A percentile compares a stretch with the other conserved stretches of the same genome.
These are phyloP conservation scores for Heliconius aoede DNA, from an alignment of 2,888 invertebrate genomes.

Conservation along the genomic window DNA sequence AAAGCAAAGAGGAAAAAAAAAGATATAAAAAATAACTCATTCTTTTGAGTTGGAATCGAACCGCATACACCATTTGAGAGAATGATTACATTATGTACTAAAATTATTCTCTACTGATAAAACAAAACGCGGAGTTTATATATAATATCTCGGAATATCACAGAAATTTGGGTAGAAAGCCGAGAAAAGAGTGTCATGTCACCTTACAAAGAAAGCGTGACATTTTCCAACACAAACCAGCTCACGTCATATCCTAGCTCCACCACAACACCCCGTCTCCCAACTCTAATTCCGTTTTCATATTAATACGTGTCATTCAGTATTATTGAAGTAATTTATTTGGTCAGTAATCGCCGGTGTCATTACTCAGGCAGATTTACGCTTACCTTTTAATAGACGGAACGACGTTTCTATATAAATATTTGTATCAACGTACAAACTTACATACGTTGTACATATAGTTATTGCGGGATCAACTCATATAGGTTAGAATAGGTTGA, in stretches of 20 bases:
- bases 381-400: slow-evolving; percentile 30
- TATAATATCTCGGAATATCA: no score
- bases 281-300: slow-evolving; percentile 12
- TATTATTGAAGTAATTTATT: slow-evolving; percentile 68
- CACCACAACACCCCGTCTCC: neutral
- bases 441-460: no score
- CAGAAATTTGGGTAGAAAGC: no score
- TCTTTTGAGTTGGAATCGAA: neutral
- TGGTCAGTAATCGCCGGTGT: slow-evolving; percentile 48
- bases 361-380: slow-evolving; percentile 46
- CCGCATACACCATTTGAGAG: no score
- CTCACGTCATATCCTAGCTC: neutral
- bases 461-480: no score
- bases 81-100: no score
- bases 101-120: no score
- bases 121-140: no score
- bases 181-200: no score
- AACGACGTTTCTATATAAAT: slow-evolving; percentile 9
- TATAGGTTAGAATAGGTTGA: neutral
- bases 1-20: neutral
- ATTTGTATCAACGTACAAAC: neutral
- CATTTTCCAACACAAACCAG: neutral
- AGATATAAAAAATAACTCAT: neutral
- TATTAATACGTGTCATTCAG: slow-evolving; percentile 59
- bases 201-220: no score